These are phyloP conservation scores for Apis florea DNA, from an alignment of 1,140 invertebrate genomes.

Conservation along the genomic window DNA sequence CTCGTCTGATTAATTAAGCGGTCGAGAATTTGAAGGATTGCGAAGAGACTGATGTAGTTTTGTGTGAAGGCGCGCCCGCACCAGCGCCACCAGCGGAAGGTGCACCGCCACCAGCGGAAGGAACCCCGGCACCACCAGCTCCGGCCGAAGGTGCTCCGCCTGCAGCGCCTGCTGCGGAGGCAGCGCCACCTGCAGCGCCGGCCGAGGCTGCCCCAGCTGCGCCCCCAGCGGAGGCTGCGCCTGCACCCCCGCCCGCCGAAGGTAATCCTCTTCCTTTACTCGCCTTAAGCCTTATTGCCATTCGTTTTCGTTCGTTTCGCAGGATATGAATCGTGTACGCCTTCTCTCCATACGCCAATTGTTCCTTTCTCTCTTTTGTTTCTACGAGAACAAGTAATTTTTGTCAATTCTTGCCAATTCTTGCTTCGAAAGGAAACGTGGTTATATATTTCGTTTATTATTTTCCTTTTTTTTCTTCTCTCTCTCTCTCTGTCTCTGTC, in stretches of 20 bases:
- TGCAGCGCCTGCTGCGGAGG: slow-evolving; percentile 45
- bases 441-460: too few species aligned
- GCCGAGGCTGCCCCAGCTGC: slow-evolving; percentile 73
- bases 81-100: too few species aligned
- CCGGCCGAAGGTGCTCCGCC: slow-evolving; percentile 72
- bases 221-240: slow-evolving; percentile 60
- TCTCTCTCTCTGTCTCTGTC: too few species aligned
- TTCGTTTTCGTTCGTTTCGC: not conserved
- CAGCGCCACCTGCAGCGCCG: slow-evolving; percentile 68
- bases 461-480: not conserved
- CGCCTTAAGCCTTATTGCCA: too few species aligned
- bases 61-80: too few species aligned
- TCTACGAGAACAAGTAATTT: too few species aligned
- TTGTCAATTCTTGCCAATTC: too few species aligned
- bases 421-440: too few species aligned
- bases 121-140: slow-evolving; percentile 69
- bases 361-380: not conserved
- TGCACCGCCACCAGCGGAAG: slow-evolving; percentile 54
- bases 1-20: too few species aligned
- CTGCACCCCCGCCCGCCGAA: slow-evolving; percentile 65
- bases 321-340: slow-evolving; percentile 24
- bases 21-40: too few species aligned
- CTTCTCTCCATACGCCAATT: not conserved
- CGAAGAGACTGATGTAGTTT: too few species aligned
- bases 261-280: slow-evolving; percentile 18